Base-by-base conservation (phyloP, 2,888 invertebrate species). In the Brenthis ino region DNA sequence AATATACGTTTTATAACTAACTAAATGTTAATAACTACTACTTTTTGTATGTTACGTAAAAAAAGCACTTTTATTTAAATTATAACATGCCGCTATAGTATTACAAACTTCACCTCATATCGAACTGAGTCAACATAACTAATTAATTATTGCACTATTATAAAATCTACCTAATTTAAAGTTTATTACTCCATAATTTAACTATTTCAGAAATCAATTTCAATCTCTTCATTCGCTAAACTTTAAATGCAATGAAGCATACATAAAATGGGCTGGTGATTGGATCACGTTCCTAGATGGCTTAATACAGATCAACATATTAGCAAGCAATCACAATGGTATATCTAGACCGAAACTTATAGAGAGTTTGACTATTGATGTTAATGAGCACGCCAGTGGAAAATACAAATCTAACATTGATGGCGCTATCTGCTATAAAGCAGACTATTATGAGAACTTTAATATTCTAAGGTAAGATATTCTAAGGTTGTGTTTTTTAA, bases 351-450 rank as follows among this genome's bases (percentile, higher is more conserved):
- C 47, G 5, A 47, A 47, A 47, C 12, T 48, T 28, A 64, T 64
- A 14, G 55, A 64, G 28, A 54, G 64, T 28, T 28, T 64, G n/a
- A 55, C 24, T 33, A 64, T 64, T 55, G 64, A 64, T 48, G n/a
- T 64, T 13, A 2, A 13, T 12, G 60, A 50, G 1, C 60, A 60
- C 14, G 6, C 2, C 3, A 50, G 20, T 0, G 14, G 6, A n/a
- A 2, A 48, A 8, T 6, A 57, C 6, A 28, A 16, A 2, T 2
- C 5, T 60, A 50, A 14, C n/a, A n/a, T 50, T 1, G 48, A 28
- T 50, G 60, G 48, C 24, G 28, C 24, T 28, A 50, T 3, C 3
- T 60, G 60, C 11, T 50, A 28, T n/a, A 60, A 60, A 14, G 60
- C 60, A 28, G 28, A 60, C 24, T 58, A 28, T 16, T 60, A 60